A percentile compares a stretch with the other conserved stretches of the same genome.
Conservation (phyloP, 2,113 vertebrate genomes). For the Otis tarda region DNA sequence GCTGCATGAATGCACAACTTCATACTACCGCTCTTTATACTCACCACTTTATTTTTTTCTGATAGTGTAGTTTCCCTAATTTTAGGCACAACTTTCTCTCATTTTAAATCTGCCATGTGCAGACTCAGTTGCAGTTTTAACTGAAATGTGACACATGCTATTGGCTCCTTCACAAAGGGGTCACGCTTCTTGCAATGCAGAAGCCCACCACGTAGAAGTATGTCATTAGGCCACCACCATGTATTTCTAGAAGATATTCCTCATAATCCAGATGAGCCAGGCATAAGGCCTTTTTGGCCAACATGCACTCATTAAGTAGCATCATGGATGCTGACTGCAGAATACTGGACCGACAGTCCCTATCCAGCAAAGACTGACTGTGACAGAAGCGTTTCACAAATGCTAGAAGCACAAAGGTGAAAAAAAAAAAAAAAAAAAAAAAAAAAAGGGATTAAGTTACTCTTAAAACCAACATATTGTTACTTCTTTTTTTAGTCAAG, state of each 20-base stretch:
- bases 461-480: background rate
- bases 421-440: background rate
- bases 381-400: background rate
- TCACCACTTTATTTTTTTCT: background rate
- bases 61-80: background rate
- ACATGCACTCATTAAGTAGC: rapidly evolving
- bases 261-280: background rate
- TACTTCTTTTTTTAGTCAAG: background rate
- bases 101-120: background rate
- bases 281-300: background rate
- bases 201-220: background rate
- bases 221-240: background rate
- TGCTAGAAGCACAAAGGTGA: background rate
- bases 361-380: background rate
- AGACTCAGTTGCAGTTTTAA: background rate
- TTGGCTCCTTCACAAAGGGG: background rate
- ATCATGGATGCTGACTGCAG: background rate
- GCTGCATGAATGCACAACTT: background rate
- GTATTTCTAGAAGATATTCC: background rate
- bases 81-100: background rate
- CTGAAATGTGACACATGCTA: background rate
- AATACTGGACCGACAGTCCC: background rate
- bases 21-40: background rate
- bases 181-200: background rate
- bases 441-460: background rate